Evolutionary conservation across 2,888 invertebrate species (phyloP).

Genomic region (Phortica magna): DNA sequence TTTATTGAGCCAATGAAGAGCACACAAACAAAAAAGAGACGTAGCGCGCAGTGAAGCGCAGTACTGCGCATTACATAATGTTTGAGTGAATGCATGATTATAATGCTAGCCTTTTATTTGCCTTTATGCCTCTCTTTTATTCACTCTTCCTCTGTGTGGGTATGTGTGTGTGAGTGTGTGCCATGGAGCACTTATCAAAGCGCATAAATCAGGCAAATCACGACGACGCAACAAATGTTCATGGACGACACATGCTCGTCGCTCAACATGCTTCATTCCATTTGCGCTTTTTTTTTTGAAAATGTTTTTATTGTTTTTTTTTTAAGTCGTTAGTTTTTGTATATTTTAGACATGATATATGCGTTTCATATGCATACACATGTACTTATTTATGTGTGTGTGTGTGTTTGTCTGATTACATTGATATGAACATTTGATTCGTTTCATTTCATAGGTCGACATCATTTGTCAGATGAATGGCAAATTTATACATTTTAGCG

Average conservation of each 20-base stretch:
- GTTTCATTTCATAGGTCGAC: conserved; percentile 26
- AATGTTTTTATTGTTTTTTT: background rate
- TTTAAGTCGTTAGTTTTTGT: conserved; percentile 22
- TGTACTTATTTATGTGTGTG: conserved; percentile 3
- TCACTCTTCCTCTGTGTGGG: conserved; percentile 29
- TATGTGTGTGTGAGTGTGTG: background rate
- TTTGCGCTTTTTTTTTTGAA: conserved; percentile 10
- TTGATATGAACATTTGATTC: conserved; percentile 26
- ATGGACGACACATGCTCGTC: conserved; percentile 36
- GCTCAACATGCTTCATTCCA: background rate
- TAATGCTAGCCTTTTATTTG: conserved; percentile 25
- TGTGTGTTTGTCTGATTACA: conserved; percentile 3
- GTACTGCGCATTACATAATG: conserved; percentile 13
- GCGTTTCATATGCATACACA: conserved; percentile 34
- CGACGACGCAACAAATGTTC: conserved; percentile 61
- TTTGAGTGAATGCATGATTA: conserved; percentile 25
- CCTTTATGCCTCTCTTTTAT: background rate
- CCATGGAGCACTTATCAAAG: conserved; percentile 58
- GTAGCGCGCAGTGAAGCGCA: background rate
- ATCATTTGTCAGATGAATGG: conserved; percentile 61
- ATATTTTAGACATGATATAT: conserved; percentile 46
- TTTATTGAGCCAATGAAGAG: conserved; percentile 53
- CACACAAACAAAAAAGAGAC: background rate
- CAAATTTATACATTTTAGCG: conserved; percentile 49
- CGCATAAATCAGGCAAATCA: conserved; percentile 70